phyloP scores from a whole-genome alignment of 2,113 vertebrate genomes.

The Mohoua ochrocephala region DNA sequence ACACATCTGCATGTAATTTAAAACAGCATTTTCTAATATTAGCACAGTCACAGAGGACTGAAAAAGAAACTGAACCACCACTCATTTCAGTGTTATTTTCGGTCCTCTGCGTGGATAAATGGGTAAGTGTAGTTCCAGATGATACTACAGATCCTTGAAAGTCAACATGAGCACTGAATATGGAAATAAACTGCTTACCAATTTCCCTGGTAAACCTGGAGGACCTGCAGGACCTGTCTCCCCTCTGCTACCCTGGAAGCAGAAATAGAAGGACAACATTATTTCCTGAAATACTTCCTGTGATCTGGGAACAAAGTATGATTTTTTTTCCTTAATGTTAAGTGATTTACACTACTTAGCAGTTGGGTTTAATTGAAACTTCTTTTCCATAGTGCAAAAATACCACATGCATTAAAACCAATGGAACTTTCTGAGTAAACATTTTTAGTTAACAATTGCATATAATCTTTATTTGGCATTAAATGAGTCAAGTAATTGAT shows the following conservation, averaged over 20 bases:
- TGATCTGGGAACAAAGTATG: background rate
- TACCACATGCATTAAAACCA: background rate
- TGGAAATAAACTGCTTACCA: constrained; percentile 75
- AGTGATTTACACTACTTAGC: background rate
- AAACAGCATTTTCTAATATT: constrained; percentile 12
- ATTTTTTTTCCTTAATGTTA: background rate
- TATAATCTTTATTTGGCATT: background rate
- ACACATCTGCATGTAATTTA: background rate
- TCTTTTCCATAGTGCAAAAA: background rate
- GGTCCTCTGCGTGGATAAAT: background rate
- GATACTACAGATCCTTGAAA: background rate
- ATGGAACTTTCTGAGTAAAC: background rate
- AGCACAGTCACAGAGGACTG: background rate
- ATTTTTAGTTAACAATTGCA: background rate
- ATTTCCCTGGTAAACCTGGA: constrained; percentile 82
- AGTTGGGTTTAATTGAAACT: background rate
- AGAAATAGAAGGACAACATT: constrained; percentile 12
- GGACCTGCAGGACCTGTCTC: constrained; percentile 81
- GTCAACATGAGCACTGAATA: background rate
- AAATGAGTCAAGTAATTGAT: background rate
- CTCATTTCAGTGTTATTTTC: background rate
- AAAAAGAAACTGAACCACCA: background rate
- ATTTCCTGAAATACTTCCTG: background rate
- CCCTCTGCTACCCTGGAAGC: constrained; percentile 83
- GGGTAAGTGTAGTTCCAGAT: background rate